phyloP scores from a whole-genome alignment of 2,888 invertebrate genomes.

The Agrenia bidenticulata region DNA sequence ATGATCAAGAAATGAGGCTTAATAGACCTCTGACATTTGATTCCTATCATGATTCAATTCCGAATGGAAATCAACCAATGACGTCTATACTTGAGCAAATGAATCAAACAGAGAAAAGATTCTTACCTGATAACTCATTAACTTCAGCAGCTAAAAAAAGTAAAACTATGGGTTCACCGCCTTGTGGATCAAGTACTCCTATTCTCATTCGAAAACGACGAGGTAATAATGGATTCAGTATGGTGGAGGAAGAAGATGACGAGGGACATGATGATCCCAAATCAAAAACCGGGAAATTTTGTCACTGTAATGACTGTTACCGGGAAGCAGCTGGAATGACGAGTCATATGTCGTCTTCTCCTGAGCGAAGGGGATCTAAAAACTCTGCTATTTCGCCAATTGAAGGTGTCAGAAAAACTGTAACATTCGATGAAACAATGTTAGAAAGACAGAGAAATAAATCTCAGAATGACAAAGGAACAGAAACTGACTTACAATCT shows the following conservation, averaged over 20 bases:
- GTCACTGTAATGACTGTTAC: conserved; percentile 49
- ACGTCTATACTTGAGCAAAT: conserved; percentile 50
- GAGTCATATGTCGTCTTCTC: conserved; percentile 4
- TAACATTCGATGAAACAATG: conserved; percentile 10
- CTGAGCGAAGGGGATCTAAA: background rate
- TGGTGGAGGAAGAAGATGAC: conserved; percentile 30
- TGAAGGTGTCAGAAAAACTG: conserved; percentile 2
- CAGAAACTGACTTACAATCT: background rate
- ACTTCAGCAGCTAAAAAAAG: conserved; percentile 6
- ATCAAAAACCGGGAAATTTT: conserved; percentile 35
- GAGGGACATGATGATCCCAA: conserved; percentile 29
- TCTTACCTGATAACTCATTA: conserved; percentile 44
- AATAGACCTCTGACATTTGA: conserved; percentile 30
- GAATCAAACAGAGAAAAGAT: conserved; percentile 52
- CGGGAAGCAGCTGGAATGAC: conserved; percentile 40
- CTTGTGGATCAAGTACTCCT: background rate
- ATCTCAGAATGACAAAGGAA: background rate
- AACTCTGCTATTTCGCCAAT: conserved; percentile 6
- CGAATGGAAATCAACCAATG: conserved; percentile 28
- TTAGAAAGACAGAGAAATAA: background rate
- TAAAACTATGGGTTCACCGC: background rate
- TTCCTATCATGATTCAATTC: conserved; percentile 19
- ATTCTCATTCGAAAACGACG: conserved; percentile 13
- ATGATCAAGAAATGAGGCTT: conserved; percentile 24
- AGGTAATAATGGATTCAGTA: conserved; percentile 8